A percentile compares a stretch with the other conserved stretches of the same genome.
Evolutionary conservation across 2,797 vertebrate genomes (phyloP).

Genomic region (Lemur catta): DNA sequence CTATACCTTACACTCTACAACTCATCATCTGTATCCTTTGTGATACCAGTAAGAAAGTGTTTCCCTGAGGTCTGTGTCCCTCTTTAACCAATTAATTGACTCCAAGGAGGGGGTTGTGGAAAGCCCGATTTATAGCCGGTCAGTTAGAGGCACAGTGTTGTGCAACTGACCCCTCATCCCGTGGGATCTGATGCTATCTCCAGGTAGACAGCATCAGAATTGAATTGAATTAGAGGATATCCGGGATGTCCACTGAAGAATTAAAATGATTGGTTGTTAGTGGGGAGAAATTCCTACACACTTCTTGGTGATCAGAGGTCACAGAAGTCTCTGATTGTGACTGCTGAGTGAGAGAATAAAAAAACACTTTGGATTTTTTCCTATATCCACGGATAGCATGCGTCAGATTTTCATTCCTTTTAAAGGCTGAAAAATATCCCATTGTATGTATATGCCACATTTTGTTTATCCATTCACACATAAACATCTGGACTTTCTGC

Average conservation of each 20-base stretch:
- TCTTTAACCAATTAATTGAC: not conserved
- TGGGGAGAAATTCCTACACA: not conserved
- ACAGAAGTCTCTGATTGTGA: not conserved
- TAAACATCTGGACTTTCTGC: not conserved
- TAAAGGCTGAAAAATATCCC: not conserved
- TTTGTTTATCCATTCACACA: not conserved
- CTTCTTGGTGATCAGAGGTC: not conserved
- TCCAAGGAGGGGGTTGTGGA: not conserved
- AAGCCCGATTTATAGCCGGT: not conserved
- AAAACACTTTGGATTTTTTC: not conserved
- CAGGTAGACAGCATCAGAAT: not conserved
- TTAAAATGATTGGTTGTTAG: not conserved
- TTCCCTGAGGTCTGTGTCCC: not conserved
- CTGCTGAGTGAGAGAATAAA: not conserved
- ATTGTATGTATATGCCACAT: not conserved
- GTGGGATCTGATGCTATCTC: not conserved
- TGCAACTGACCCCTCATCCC: not conserved
- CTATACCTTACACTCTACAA: not conserved
- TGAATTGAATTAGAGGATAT: not conserved
- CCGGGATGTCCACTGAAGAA: not conserved
- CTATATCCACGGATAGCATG: not conserved
- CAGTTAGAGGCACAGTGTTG: not conserved
- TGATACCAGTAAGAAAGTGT: not conserved
- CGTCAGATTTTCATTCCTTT: not conserved
- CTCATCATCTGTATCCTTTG: not conserved